Evolutionary conservation across 1,140 invertebrate species (phyloP).

Genomic region (Drosophila prosaltans): DNA sequence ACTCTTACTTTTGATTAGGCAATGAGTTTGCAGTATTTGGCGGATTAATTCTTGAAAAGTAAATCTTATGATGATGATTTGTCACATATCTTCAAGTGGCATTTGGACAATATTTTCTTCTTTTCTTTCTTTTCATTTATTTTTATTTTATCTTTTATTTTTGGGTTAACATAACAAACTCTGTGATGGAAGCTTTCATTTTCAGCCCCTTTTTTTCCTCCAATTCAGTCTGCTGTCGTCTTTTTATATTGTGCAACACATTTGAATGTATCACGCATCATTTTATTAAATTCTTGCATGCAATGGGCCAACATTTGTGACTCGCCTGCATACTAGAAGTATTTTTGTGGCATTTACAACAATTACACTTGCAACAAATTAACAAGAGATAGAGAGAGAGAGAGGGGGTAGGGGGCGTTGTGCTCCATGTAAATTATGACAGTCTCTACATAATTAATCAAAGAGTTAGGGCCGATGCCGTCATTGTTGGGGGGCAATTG

Average conservation of each 20-base stretch:
- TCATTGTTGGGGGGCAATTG: constrained; percentile 67
- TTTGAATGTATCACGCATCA: constrained; percentile 11
- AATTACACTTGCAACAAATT: constrained; percentile 56
- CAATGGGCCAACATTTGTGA: constrained; percentile 23
- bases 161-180: constrained; percentile 65
- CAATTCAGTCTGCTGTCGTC: too few relatives aligned
- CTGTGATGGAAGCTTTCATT: constrained; percentile 57
- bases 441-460: constrained; percentile 76
- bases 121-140: constrained; percentile 16
- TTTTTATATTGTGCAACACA: constrained; percentile 50
- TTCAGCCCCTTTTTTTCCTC: constrained; percentile 36
- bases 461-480: constrained; percentile 67
- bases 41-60: constrained; percentile 81
- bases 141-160: constrained; percentile 21
- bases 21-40: constrained; percentile 64
- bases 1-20: constrained; percentile 81
- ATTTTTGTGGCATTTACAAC: background rate
- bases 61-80: constrained; percentile 74
- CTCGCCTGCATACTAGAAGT: constrained; percentile 18
- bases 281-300: constrained; percentile 67
- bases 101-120: background rate
- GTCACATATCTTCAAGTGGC: constrained; percentile 53
- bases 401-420: background rate
- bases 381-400: constrained; percentile 12
- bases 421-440: constrained; percentile 72